Evolutionary conservation across 2,888 invertebrate genomes (phyloP), one percentile per base, ranked within the genome.

Genomic region (Cryptocephalus primarius): DNA sequence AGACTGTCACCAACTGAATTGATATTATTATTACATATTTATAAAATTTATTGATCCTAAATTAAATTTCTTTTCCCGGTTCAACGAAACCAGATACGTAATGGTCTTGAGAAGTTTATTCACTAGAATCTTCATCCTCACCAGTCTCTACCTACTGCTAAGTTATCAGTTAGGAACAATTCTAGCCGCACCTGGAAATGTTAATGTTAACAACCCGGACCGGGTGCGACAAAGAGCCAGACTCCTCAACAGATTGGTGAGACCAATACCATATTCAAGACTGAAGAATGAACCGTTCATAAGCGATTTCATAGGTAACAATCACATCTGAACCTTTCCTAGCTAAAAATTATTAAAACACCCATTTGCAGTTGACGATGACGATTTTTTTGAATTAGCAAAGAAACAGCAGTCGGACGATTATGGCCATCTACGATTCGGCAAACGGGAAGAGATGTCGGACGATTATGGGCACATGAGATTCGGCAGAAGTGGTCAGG

Each of bases 401-500:
- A 75, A 75, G 59, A 63, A 74, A 39, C 74, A 73, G 55, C 57
- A 77, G 55, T 62, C 67, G 2, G 76, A 78, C 40, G 81, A 82
- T 61, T 82, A 80, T 55, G 78, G 75, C 1, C 71, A 83, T 60
- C 69, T 80, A 63, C 54, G 79, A 56, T 79, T 79, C 58, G 79
- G 79, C 4, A 79, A 79, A 56, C 73, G 80, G 1, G 81, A 82
- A 36, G 82, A 82, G 48, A 73, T 77, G 13, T 84, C 82, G 55
- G 84, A 85, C 54, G 85, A 85, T 62, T 86, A 85, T 56, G 85
- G 85, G 1, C 84, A 85, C 58, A 74, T 85, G 71, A 70, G 85
- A 50, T 85, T 84, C 59, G 85, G 85, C 9, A 73, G 82, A 50
- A 78, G 77, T 46, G 74, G 73, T 34, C 43, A 44, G 10, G 47